phyloP scores from a whole-genome alignment of 2,888 invertebrate genomes.

The Drosophila neotestacea region DNA sequence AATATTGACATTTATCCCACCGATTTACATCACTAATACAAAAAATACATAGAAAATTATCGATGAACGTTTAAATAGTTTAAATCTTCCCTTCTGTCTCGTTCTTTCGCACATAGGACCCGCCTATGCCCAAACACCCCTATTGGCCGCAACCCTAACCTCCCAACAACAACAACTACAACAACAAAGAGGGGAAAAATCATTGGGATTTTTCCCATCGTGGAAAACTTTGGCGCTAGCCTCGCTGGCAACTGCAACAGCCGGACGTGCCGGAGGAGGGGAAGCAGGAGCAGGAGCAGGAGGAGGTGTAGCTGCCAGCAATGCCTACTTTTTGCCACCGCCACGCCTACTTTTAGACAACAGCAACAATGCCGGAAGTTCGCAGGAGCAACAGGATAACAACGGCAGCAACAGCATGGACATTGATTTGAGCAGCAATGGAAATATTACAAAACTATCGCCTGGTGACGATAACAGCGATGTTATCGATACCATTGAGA shows the following conservation, averaged over 20 bases:
- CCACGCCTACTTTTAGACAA: conserved; percentile 74
- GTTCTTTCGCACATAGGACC: conserved; percentile 57
- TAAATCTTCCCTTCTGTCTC: neutral
- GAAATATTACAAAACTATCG: conserved; percentile 35
- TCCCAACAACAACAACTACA: conserved; percentile 36
- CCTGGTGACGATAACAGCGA: conserved; percentile 59
- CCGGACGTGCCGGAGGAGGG: neutral
- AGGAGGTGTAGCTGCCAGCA: conserved; percentile 28
- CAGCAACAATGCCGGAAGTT: conserved; percentile 36
- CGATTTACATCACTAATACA: too few species aligned
- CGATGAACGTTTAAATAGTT: conserved; percentile 1
- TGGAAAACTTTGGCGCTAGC: conserved; percentile 83
- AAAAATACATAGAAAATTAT: neutral
- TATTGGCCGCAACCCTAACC: conserved; percentile 38
- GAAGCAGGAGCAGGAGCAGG: conserved; percentile 45
- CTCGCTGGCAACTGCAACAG: conserved; percentile 74
- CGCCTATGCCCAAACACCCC: conserved; percentile 55
- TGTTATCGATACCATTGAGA: conserved; percentile 86
- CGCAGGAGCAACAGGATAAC: conserved; percentile 47
- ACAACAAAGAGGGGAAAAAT: conserved; percentile 74
- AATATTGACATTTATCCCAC: too few species aligned
- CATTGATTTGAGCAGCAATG: conserved; percentile 53
- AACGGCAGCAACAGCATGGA: conserved; percentile 56
- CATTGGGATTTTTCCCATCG: conserved; percentile 81
- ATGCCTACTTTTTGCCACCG: conserved; percentile 72